Evolutionary conservation across 1,140 invertebrate species (phyloP).

Genomic region (Gryon sp.): DNA sequence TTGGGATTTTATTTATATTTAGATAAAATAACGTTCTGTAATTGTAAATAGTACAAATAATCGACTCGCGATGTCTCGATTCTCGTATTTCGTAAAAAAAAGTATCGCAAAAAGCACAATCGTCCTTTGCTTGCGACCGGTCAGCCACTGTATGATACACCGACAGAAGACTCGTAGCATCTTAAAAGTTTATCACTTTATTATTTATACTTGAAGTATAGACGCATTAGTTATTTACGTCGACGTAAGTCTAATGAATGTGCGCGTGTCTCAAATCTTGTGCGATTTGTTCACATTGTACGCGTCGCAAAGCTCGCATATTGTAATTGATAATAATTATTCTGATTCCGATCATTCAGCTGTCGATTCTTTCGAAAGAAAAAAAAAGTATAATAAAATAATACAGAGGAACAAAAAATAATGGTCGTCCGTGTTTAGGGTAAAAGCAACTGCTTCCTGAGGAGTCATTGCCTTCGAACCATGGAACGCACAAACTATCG

Average conservation of each 20-base stretch:
- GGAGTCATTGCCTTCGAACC: slow-evolving; percentile 22
- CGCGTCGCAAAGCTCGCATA: slow-evolving; percentile 7
- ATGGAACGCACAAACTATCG: slow-evolving; percentile 47
- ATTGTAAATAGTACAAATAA: too few relatives aligned
- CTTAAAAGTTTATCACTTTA: slow-evolving; percentile 72
- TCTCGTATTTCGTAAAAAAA: too few relatives aligned
- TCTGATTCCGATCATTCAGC: slow-evolving; percentile 44
- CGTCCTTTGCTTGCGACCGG: slow-evolving; percentile 35
- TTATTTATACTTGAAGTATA: slow-evolving; percentile 71
- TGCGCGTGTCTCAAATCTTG: slow-evolving; percentile 71
- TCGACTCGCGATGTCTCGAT: too few relatives aligned
- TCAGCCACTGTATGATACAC: slow-evolving; percentile 56
- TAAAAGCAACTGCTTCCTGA: slow-evolving; percentile 36
- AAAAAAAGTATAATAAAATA: too few relatives aligned
- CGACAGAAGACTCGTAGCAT: slow-evolving; percentile 64
- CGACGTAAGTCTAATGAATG: slow-evolving; percentile 72
- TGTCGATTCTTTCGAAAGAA: slow-evolving; percentile 54
- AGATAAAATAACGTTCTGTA: too few relatives aligned
- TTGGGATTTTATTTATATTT: too few relatives aligned
- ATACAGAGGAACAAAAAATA: too few relatives aligned
- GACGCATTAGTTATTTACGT: slow-evolving; percentile 71
- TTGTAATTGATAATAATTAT: slow-evolving; percentile 51
- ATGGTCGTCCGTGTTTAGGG: slow-evolving; percentile 53
- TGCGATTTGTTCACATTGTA: slow-evolving; percentile 34
- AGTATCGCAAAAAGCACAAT: neutral